phyloP scores from a whole-genome alignment of 2,888 invertebrate genomes.

The Apocheima hispidaria region DNA sequence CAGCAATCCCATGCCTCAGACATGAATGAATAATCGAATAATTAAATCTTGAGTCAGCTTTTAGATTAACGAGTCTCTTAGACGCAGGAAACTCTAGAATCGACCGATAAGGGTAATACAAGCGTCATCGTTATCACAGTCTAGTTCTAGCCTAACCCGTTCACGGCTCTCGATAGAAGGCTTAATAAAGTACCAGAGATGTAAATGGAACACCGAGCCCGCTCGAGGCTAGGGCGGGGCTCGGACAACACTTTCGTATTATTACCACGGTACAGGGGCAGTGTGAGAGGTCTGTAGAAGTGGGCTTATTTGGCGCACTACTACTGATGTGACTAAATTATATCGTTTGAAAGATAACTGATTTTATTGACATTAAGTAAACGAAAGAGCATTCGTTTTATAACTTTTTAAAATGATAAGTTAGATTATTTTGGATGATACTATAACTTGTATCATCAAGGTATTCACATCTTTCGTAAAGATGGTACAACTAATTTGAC shows the following conservation, averaged over 20 bases:
- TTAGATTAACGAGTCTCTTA: slow-evolving; percentile 27
- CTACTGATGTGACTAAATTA: not conserved
- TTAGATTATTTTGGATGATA: too few relatives aligned
- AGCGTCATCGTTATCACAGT: slow-evolving; percentile 33
- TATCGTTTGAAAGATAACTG: not conserved
- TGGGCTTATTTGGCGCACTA: not conserved
- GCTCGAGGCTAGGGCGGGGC: slow-evolving; percentile 85
- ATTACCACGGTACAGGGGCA: slow-evolving; percentile 48
- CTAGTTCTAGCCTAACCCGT: slow-evolving; percentile 33
- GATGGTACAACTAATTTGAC: too few relatives aligned
- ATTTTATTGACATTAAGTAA: too few relatives aligned
- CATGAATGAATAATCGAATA: slow-evolving; percentile 24
- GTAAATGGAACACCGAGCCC: slow-evolving; percentile 80
- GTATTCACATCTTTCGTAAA: too few relatives aligned
- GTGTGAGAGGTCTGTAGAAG: slow-evolving; percentile 18
- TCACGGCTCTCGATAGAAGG: slow-evolving; percentile 70
- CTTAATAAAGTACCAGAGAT: slow-evolving; percentile 83
- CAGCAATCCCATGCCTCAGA: slow-evolving; percentile 5
- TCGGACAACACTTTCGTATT: slow-evolving; percentile 85
- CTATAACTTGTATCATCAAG: too few relatives aligned
- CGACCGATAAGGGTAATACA: slow-evolving; percentile 31
- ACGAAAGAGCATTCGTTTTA: too few relatives aligned
- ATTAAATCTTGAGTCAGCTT: slow-evolving; percentile 23
- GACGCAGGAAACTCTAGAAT: slow-evolving; percentile 26
- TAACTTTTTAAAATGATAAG: too few relatives aligned